Base-by-base conservation (phyloP, 2,888 invertebrate genomes). In the Acronicta leporina region DNA sequence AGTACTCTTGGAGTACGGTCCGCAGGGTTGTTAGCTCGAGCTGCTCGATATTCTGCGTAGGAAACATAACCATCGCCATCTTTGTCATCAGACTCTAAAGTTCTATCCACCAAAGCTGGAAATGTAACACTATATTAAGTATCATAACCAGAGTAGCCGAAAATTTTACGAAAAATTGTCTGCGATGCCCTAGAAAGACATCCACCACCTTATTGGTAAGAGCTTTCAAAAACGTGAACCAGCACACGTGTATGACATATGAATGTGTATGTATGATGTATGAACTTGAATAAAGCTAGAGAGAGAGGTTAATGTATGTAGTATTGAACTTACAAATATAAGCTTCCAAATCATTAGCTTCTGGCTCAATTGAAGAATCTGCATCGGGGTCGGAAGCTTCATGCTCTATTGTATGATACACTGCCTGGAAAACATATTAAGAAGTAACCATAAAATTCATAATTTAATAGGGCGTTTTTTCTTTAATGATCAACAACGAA, bases 1-100 rank as follows among this genome's bases (percentile, higher is more conserved):
- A 92, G 62, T 0, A 92, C 91, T 61, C 88, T 80, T 0, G 89
- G 88, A 0, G 89, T 87, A 16, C 90, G 78, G 0, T 89, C 86
- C 1, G 67, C 38, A 0, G 84, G 79, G 38, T 73, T 85, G 47
- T 79, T 84, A 0, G 79, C 82, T 33, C 94, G 80, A 0, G 93
- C 94, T 1, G 92, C 91, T 13, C 92, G 80, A 62, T 94, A 94
- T 69, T 99, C 99, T 0, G 97, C 95, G 85, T 98, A 99, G 63
- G 97, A 98, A 38, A 99, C 92, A 84, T 95, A 97, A 0, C 99
- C 99, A 82, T 99, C 98, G 41, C 96, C 96, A 85, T 99, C 96
- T 0, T 95, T 92, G 87, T 99, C 99, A 79, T 98, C 98, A 66
- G 97, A 96, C 58, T 95, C 94, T 40, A 99, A 89, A 10, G 98